Conservation (phyloP, 2,113 vertebrate genomes). For the Dipodomys spectabilis region DNA sequence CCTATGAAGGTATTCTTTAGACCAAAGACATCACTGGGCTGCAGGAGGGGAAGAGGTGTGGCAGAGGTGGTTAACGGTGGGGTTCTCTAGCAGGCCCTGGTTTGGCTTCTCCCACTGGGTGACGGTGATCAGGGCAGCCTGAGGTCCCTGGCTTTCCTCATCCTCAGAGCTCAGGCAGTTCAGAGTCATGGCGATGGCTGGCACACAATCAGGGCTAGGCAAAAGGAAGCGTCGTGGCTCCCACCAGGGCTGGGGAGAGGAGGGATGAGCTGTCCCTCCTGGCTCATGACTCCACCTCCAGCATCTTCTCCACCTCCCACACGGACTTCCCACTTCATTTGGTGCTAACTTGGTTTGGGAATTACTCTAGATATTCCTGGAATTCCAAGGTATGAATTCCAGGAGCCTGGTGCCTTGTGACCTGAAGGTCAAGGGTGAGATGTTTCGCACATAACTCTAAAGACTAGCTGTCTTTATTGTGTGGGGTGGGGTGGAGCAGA, state of each 20-base stretch:
- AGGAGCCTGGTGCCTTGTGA: background rate
- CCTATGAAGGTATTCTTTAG: no score
- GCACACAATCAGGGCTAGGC: no score
- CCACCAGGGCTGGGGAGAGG: background rate
- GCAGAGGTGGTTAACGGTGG: no score
- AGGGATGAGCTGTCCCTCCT: background rate
- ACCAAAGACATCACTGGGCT: background rate
- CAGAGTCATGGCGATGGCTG: no score
- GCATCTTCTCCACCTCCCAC: background rate
- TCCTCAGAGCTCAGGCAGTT: background rate
- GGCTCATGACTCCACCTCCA: background rate
- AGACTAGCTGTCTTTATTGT: background rate
- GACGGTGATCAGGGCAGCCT: background rate
- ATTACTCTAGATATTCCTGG: background rate
- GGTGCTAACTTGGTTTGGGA: background rate
- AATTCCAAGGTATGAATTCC: background rate
- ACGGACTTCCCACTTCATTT: rapidly evolving
- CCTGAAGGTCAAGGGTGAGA: background rate
- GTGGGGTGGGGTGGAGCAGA: background rate
- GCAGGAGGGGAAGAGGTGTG: background rate
- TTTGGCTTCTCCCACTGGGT: background rate
- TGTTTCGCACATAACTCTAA: background rate
- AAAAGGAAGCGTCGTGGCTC: no score
- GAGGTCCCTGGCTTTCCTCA: background rate
- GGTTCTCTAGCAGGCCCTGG: no score